A percentile compares a stretch with the other conserved stretches of the same genome.
Evolutionary conservation across 2,797 vertebrate genomes (phyloP).

Genomic region (Euthynnus affinis): DNA sequence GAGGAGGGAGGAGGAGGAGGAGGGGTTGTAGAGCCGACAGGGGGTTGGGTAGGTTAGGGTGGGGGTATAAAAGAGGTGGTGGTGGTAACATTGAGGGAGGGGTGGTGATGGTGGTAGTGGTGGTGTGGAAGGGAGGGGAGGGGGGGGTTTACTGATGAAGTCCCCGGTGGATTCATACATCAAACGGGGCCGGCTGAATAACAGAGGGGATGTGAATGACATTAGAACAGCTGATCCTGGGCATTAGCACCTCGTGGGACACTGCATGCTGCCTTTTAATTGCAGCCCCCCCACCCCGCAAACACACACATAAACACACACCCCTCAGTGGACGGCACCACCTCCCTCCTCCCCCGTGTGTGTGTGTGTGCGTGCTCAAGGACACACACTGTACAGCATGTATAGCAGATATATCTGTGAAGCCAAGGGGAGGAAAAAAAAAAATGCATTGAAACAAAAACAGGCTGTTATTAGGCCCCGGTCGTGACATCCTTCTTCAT

Average conservation of each 20-base stretch:
- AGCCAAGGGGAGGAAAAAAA: not conserved
- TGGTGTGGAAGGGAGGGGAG: slow-evolving; percentile 46
- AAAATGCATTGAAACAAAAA: slow-evolving; percentile 43
- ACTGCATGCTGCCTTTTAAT: slow-evolving; percentile 80
- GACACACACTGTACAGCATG: slow-evolving; percentile 53
- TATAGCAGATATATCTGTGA: slow-evolving; percentile 32
- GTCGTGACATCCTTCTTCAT: slow-evolving; percentile 49
- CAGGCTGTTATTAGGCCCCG: slow-evolving; percentile 21
- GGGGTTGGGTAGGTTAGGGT: slow-evolving; percentile 75
- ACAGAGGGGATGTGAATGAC: slow-evolving; percentile 88
- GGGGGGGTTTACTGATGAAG: slow-evolving; percentile 76
- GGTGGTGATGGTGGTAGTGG: too few species aligned
- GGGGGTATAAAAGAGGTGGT: slow-evolving; percentile 69
- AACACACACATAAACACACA: slow-evolving; percentile 53
- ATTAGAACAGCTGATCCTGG: slow-evolving; percentile 90
- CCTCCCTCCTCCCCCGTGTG: slow-evolving; percentile 19
- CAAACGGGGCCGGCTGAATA: slow-evolving; percentile 81
- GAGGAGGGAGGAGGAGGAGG: slow-evolving; percentile 48
- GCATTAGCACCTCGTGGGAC: slow-evolving; percentile 78
- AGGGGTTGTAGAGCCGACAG: slow-evolving; percentile 68
- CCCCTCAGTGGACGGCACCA: slow-evolving; percentile 36
- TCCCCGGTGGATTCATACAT: slow-evolving; percentile 78
- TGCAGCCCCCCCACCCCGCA: slow-evolving; percentile 58
- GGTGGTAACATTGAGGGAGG: slow-evolving; percentile 30
- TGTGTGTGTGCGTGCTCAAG: slow-evolving; percentile 48